phyloP scores from a whole-genome alignment of 2,113 vertebrate species.

The Rousettus leschenaultii region DNA sequence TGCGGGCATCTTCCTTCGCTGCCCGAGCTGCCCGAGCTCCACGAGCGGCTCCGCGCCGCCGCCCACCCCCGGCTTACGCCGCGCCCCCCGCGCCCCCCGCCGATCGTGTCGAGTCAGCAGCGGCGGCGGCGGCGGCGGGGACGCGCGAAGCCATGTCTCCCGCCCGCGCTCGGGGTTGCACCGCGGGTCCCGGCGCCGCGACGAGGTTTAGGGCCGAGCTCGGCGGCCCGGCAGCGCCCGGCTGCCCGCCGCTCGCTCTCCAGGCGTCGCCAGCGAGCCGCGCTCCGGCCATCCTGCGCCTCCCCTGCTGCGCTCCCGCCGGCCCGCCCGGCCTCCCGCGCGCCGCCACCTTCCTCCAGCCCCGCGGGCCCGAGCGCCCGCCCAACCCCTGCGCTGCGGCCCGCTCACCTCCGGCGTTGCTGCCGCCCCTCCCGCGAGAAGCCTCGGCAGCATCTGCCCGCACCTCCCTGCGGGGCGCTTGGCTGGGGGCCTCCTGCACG shows the following conservation, averaged over 20 bases:
- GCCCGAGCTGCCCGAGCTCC: background rate
- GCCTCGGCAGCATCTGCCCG: conserved; percentile 31
- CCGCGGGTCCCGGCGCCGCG: background rate
- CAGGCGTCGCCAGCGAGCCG: conserved; percentile 33
- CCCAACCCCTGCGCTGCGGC: background rate
- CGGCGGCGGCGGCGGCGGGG: background rate
- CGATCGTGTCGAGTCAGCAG: conserved; percentile 64
- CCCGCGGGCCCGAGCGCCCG: background rate
- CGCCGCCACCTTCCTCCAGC: background rate
- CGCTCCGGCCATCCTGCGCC: background rate
- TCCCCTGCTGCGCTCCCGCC: background rate
- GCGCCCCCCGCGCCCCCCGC: conserved; percentile 48
- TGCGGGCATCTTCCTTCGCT: conserved; percentile 13
- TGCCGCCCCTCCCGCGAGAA: background rate
- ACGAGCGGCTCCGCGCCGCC: background rate
- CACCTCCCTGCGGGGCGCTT: background rate
- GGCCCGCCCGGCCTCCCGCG: background rate
- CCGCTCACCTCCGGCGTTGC: conserved; percentile 54
- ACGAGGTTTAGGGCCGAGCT: background rate
- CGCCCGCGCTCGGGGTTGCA: background rate
- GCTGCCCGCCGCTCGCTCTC: background rate
- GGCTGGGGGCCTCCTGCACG: background rate
- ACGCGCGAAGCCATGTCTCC: conserved; percentile 50
- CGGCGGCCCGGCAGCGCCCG: background rate
- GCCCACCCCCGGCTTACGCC: conserved; percentile 50